Conservation (phyloP, 2,888 invertebrate genomes). For the Sepioteuthis lessoniana region DNA sequence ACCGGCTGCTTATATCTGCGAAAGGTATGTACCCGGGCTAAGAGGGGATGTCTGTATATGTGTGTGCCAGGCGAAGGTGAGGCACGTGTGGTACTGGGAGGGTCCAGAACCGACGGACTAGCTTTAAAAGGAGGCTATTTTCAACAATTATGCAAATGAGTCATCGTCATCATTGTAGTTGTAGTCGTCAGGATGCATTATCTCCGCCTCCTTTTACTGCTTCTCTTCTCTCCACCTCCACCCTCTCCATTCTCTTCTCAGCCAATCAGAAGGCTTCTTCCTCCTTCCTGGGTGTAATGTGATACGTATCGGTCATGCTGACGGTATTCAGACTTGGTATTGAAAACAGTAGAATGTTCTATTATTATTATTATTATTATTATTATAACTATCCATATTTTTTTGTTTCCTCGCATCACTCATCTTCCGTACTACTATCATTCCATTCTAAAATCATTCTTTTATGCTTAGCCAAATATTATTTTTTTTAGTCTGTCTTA, state of each 20-base stretch:
- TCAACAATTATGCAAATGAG: not conserved
- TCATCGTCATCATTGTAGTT: not conserved
- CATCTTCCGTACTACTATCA: not conserved
- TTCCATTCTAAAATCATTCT: not conserved
- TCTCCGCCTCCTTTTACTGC: not conserved
- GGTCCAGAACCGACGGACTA: slow-evolving; percentile 15
- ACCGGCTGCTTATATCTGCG: not conserved
- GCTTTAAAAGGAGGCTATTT: slow-evolving; percentile 23
- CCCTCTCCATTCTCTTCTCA: not conserved
- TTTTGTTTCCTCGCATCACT: not conserved
- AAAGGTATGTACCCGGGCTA: not conserved
- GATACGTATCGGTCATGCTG: not conserved
- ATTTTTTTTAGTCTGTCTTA: too few species aligned
- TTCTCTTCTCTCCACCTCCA: not conserved
- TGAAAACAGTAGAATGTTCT: not conserved
- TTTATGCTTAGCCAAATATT: too few species aligned
- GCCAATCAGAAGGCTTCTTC: not conserved
- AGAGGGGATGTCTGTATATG: slow-evolving; percentile 24
- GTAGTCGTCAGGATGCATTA: not conserved
- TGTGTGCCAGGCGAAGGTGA: not conserved
- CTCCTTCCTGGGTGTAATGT: not conserved
- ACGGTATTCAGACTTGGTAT: not conserved
- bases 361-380: not conserved
- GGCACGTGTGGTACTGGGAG: not conserved
- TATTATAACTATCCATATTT: too few species aligned